A percentile compares a stretch with the other conserved stretches of the same genome.
Evolutionary conservation across 2,888 invertebrate species (phyloP).

Genomic region (Drosophila yooni): DNA sequence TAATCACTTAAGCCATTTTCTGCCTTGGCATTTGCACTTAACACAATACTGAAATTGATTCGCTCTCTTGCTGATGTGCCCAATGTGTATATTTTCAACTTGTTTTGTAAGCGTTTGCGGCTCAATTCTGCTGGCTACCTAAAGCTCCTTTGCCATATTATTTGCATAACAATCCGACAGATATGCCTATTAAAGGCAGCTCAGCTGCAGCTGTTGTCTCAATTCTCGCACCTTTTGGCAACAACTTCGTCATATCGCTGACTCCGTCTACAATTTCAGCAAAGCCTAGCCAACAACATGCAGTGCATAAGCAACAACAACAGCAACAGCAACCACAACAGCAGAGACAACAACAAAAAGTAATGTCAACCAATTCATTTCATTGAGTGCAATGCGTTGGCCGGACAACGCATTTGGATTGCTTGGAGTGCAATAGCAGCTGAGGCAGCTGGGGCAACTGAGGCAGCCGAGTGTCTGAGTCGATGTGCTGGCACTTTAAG

Average conservation of each 20-base stretch:
- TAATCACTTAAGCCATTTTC: background rate
- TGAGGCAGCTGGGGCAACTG: constrained; percentile 2
- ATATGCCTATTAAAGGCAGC: constrained; percentile 78
- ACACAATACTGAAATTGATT: constrained; percentile 1
- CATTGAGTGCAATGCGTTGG: constrained; percentile 80
- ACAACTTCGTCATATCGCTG: constrained; percentile 33
- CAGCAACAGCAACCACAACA: constrained; percentile 22
- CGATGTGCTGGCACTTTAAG: constrained; percentile 72
- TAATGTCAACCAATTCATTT: constrained; percentile 79
- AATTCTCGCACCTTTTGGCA: constrained; percentile 68
- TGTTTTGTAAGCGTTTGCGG: constrained; percentile 11
- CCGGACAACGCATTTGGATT: constrained; percentile 53
- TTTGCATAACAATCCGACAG: constrained; percentile 76
- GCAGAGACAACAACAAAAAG: constrained; percentile 58
- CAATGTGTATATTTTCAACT: background rate
- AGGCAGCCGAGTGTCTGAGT: constrained; percentile 25
- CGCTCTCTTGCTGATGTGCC: background rate
- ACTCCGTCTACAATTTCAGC: constrained; percentile 51
- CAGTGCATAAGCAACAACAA: constrained; percentile 38
- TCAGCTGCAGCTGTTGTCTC: constrained; percentile 74
- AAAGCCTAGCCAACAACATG: constrained; percentile 39
- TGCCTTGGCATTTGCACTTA: background rate
- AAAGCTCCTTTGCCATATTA: constrained; percentile 46
- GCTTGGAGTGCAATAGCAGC: background rate
- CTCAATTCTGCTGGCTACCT: constrained; percentile 25